phyloP scores from a whole-genome alignment of 2,888 invertebrate species.

The Caenorhabditis sp. region DNA sequence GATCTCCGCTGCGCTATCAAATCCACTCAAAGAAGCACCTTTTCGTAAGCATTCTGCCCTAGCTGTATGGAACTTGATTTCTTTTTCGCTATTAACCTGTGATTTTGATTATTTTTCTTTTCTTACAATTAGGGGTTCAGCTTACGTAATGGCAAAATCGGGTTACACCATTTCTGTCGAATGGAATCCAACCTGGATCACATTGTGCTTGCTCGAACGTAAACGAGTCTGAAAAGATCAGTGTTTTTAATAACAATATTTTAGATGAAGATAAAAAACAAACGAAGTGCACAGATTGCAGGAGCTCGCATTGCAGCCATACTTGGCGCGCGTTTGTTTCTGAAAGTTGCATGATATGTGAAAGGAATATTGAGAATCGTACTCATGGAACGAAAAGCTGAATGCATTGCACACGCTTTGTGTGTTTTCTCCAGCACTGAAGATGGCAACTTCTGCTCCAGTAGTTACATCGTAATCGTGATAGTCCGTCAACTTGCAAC shows the following conservation, averaged over 20 bases:
- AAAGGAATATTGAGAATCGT: too few relatives aligned
- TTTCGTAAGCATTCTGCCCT: background rate
- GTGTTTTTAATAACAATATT: too few relatives aligned
- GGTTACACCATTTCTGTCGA: background rate
- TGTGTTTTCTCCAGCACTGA: background rate
- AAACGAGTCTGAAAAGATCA: conserved; percentile 31
- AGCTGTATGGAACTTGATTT: background rate
- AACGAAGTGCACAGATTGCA: conserved; percentile 21
- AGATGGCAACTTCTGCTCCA: background rate
- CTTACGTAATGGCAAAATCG: conserved; percentile 24
- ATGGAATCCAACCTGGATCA: conserved; percentile 6
- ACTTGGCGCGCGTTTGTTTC: too few relatives aligned
- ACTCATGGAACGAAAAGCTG: conserved; percentile 16
- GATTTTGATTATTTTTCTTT: too few relatives aligned
- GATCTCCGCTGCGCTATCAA: background rate
- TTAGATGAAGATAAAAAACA: too few relatives aligned
- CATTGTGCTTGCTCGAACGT: conserved; percentile 12
- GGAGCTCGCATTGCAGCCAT: conserved; percentile 23
- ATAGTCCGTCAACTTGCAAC: background rate
- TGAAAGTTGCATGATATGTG: too few relatives aligned
- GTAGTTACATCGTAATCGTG: conserved; percentile 1
- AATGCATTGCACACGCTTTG: conserved; percentile 2
- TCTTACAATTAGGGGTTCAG: too few relatives aligned
- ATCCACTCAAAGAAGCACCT: conserved; percentile 8
- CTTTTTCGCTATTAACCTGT: background rate